These are phyloP conservation scores for Nomada hirtipes DNA, from an alignment of 2,888 invertebrate species.

Conservation along the genomic window DNA sequence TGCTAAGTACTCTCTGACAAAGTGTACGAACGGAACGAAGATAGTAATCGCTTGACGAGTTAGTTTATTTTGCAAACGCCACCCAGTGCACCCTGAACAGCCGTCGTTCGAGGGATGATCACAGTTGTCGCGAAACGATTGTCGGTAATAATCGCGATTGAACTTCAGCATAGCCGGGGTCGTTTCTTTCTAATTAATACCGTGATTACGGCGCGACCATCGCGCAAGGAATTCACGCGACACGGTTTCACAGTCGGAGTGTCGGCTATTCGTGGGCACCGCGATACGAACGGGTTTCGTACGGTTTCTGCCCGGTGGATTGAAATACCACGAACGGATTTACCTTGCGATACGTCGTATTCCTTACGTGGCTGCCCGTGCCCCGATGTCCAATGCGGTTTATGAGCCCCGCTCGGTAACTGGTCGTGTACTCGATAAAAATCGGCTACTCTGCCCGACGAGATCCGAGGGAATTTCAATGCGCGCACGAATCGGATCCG, in stretches of 20 bases:
- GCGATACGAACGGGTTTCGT: conserved; percentile 45
- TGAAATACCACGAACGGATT: conserved; percentile 61
- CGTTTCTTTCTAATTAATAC: conserved; percentile 8
- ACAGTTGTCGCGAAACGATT: not conserved
- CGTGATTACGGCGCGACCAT: conserved; percentile 13
- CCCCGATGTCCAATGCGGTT: conserved; percentile 73
- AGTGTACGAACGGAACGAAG: no score
- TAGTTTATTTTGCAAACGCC: no score
- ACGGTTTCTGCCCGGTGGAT: conserved; percentile 58
- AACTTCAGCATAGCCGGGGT: no score
- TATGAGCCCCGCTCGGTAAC: conserved; percentile 67
- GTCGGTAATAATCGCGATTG: not conserved
- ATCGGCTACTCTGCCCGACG: conserved; percentile 69
- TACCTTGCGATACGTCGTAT: conserved; percentile 69
- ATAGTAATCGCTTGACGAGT: no score
- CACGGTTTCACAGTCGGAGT: conserved; percentile 46
- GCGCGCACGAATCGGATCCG: conserved; percentile 65
- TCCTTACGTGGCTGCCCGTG: conserved; percentile 63
- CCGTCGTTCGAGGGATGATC: not conserved
- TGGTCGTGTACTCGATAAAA: conserved; percentile 74
- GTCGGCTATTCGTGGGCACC: conserved; percentile 18
- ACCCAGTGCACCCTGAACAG: no score
- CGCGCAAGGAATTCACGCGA: conserved; percentile 45
- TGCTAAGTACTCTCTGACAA: no score
- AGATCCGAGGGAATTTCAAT: conserved; percentile 72